These are phyloP conservation scores for Apodemia duryi DNA, from an alignment of 2,888 invertebrate genomes.

Conservation along the genomic window DNA sequence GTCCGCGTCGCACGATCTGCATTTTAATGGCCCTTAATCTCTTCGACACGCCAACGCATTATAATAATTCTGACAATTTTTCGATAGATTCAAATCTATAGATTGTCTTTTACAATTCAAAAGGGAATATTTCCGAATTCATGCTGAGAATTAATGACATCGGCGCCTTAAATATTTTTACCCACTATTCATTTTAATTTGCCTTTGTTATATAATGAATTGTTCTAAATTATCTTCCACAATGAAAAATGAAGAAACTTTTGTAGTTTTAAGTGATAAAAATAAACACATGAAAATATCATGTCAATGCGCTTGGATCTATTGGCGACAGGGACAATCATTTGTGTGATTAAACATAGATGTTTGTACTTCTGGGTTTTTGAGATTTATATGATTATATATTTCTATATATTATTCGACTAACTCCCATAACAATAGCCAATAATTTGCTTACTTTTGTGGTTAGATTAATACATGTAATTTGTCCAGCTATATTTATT, in stretches of 20 bases:
- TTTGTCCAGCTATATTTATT: no score
- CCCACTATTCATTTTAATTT: conserved; percentile 22
- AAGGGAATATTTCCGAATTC: conserved; percentile 37
- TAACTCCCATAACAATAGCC: neutral
- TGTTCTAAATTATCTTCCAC: neutral
- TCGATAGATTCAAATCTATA: conserved; percentile 49
- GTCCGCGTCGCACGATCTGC: conserved; percentile 69
- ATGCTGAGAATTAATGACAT: conserved; percentile 35
- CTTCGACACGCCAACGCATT: conserved; percentile 38
- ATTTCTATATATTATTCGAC: no score
- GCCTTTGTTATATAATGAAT: conserved; percentile 19
- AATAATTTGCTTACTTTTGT: neutral
- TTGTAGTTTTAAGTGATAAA: no score
- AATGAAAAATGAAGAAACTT: no score
- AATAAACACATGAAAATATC: no score
- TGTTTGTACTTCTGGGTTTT: neutral
- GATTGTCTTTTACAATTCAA: conserved; percentile 40
- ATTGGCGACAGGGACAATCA: neutral
- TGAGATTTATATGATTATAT: no score
- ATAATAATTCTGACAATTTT: conserved; percentile 54
- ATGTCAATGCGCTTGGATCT: neutral
- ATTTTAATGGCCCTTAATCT: conserved; percentile 62
- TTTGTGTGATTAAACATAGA: no score
- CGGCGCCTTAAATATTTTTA: conserved; percentile 24
- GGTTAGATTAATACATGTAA: no score